Base-by-base conservation (phyloP, 37 sponge, comb jelly and placozoan genomes). In the Beroe forskalii region DNA sequence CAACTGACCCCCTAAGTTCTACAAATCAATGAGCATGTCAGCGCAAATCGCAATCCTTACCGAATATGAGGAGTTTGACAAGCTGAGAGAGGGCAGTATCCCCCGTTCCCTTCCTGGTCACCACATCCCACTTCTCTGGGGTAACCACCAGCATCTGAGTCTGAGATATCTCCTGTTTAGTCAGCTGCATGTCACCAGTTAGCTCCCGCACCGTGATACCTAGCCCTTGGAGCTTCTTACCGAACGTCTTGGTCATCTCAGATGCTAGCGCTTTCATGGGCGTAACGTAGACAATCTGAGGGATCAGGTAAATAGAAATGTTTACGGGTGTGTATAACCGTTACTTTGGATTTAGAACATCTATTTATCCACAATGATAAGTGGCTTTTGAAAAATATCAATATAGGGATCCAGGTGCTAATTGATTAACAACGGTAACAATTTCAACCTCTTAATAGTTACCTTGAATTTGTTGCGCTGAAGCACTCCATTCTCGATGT, bases 51-150 rank as follows among this genome's bases (percentile, higher is more conserved):
- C n/a, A n/a, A n/a, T n/a, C n/a, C n/a, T 48, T 24, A 80, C 86
- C 86, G 41, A 98, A 93, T 61, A 98, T 96, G 62, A 98, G 95
- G 0, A 98, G 94, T 28, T 93, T 90, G 22, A 98, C 99, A 23
- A 94, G 92, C 91, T 95, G 96, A 0, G 95, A 90, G 28, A 98
- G 94, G 4, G 93, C 91, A 40, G 96, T 95, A 55, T 98, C 99
- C 25, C 99, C 96, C 6, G 96, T 96, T 14, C 94, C 92, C 89
- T 98, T 98, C 19, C 99, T 64, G n/a, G 99, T 98, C 28, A 98
- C 96, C 30, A 98, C 99, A 76, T 98, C 99, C 99, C 99, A 98
- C 89, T 98, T 98, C 94, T 98, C 99, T 12, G 99, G 99, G 19
- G 99, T 98, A 33, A 97, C 96, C 62, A 98, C 95, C 76, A 98